Conservation (phyloP, 2,797 vertebrate genomes). For the Salmo trutta region DNA sequence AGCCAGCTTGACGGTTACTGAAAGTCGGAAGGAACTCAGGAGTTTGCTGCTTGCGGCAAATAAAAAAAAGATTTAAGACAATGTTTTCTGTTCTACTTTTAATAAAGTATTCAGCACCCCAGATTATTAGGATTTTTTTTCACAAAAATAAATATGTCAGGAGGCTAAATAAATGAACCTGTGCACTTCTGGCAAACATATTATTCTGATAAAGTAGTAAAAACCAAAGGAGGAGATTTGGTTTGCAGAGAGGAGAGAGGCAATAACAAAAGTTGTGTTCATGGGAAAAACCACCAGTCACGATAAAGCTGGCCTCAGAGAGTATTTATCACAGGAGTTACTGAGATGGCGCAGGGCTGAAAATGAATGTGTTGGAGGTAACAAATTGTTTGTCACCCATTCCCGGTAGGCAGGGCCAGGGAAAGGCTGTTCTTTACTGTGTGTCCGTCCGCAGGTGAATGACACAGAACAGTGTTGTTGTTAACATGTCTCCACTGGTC, state of each 20-base stretch:
- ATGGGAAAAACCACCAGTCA: constrained; percentile 8
- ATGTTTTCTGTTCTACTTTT: constrained; percentile 16
- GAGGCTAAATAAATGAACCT: constrained; percentile 25
- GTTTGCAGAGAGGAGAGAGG: constrained; percentile 23
- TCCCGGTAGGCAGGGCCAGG: constrained; percentile 6
- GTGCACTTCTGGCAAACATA: not conserved
- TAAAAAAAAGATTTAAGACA: constrained; percentile 37
- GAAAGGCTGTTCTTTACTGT: not conserved
- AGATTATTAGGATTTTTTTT: not conserved
- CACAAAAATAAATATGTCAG: not conserved
- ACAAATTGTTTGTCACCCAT: constrained; percentile 27
- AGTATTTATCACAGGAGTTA: constrained; percentile 34
- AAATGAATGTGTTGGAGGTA: constrained; percentile 54
- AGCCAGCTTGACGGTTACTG: constrained; percentile 61
- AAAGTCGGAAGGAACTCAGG: constrained; percentile 47
- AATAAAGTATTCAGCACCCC: constrained; percentile 20
- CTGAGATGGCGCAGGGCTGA: constrained; percentile 39
- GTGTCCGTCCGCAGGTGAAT: constrained; percentile 40
- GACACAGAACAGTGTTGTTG: constrained; percentile 31
- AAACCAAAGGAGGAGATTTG: not conserved
- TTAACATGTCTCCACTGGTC: constrained; percentile 41
- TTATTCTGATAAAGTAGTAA: constrained; percentile 9
- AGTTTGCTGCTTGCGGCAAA: constrained; percentile 14
- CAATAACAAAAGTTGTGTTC: not conserved
- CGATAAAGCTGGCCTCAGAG: constrained; percentile 6